Evolutionary conservation across 2,888 invertebrate genomes (phyloP).

Genomic region (Chrysolina haemoptera): DNA sequence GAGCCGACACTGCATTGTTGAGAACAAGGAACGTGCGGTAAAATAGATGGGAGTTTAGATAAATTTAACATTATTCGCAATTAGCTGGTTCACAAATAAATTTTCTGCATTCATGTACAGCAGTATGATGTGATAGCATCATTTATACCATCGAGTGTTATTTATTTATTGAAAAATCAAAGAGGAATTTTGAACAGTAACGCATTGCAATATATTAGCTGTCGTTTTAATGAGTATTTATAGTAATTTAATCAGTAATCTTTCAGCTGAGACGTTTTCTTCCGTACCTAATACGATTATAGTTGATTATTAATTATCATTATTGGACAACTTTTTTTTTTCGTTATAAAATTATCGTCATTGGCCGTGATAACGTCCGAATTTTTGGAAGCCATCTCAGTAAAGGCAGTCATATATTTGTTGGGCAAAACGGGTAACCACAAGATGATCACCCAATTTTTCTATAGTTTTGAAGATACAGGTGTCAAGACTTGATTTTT

Average conservation of each 20-base stretch:
- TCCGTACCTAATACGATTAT: not conserved
- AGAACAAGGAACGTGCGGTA: slow-evolving; percentile 44
- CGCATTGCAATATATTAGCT: slow-evolving; percentile 2
- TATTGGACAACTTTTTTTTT: no score
- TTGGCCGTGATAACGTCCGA: no score
- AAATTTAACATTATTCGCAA: slow-evolving; percentile 64
- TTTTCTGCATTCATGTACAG: slow-evolving; percentile 42
- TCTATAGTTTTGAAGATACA: no score
- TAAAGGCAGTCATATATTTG: no score
- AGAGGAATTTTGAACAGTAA: not conserved
- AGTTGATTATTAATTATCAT: not conserved
- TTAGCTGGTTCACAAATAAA: slow-evolving; percentile 61
- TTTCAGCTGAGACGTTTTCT: not conserved
- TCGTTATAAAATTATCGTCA: no score
- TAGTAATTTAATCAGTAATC: slow-evolving; percentile 1
- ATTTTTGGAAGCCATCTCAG: no score
- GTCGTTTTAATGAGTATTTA: slow-evolving; percentile 11
- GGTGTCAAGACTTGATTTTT: no score
- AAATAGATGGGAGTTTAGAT: slow-evolving; percentile 54
- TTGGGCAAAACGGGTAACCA: no score
- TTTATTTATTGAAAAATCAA: slow-evolving; percentile 42
- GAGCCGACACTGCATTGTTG: slow-evolving; percentile 42
- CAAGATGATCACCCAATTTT: no score
- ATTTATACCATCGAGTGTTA: slow-evolving; percentile 38
- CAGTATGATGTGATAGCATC: slow-evolving; percentile 36